Evolutionary conservation across 1,140 invertebrate species (phyloP), one percentile per base, ranked within the genome.

Genomic region (Rhyzopertha dominica): DNA sequence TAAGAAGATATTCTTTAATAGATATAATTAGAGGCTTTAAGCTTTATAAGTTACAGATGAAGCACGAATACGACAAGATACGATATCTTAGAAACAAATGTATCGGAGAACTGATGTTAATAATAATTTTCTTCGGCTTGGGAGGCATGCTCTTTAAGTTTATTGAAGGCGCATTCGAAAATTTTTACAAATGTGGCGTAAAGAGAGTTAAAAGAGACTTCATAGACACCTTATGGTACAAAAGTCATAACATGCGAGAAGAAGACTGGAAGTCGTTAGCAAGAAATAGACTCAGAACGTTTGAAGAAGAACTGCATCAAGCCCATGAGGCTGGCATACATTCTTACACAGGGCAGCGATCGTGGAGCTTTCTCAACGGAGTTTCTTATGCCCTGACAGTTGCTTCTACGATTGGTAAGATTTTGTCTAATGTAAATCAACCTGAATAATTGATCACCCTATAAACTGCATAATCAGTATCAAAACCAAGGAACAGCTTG

Each of bases 301-400:
- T 93, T 59, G 91, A 94, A 64, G 80, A 89, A 39, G 86, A 94
- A 64, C 68, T 94, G 9, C 84, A 91, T 53, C 78, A 76, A 3
- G 85, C 88, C 5, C 85, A 87, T 51, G 86, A 91, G 55, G 80
- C 86, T 5, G 88, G 87, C 0, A 76, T 89, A 9, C 80, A 79
- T 14, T 78, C 79, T 1, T 90, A 88, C 59, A 89, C 86, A 30
- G 89, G 87, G 3, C 80, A 85, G 54, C 81, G 79, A 55, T 83
- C 85, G 8, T 97, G 94, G 91, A 92, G 82, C 54, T 95, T 95
- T 69, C 76, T 92, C 66, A 95, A 95, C 65, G 84, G 91, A 0
- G 77, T 96, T 40, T 82, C 95, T 44, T 98, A 92, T 71, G 90
- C 87, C 63, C 73, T 93, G 54, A 95, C 92, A 38, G 77, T 96